Percentiles rank a stretch among this genome's conserved stretches.
phyloP scores from a whole-genome alignment of 2,797 vertebrate genomes.

The Carapus acus region DNA sequence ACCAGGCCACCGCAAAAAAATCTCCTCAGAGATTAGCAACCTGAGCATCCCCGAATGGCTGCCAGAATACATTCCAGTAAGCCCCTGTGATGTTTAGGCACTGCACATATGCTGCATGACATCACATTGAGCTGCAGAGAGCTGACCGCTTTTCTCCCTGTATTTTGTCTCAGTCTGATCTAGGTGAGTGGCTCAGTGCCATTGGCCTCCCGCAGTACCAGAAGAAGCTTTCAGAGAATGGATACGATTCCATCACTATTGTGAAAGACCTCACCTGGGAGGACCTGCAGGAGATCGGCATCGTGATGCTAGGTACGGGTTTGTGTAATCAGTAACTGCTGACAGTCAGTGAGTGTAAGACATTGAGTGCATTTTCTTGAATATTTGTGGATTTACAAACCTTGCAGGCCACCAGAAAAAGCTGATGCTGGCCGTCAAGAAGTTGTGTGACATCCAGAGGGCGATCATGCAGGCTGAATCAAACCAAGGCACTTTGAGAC shows the following conservation, averaged over 20 bases:
- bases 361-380: neutral
- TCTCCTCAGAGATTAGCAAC: conserved; percentile 89
- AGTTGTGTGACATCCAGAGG: conserved; percentile 82
- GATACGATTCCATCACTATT: conserved; percentile 91
- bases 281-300: conserved; percentile 94
- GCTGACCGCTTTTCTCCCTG: neutral
- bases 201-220: conserved; percentile 92
- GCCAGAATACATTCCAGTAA: conserved; percentile 89
- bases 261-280: conserved; percentile 95
- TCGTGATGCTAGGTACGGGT: conserved; percentile 86
- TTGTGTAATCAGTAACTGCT: too few species aligned
- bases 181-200: conserved; percentile 90
- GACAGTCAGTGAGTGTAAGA: neutral
- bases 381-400: neutral
- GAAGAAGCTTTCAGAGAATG: conserved; percentile 85
- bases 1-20: conserved; percentile 95
- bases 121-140: too few species aligned
- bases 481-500: conserved; percentile 57
- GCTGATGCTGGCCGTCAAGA: conserved; percentile 92
- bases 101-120: neutral
- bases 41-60: conserved; percentile 93
- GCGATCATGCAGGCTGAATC: conserved; percentile 60
- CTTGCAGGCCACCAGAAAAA: conserved; percentile 93
- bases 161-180: conserved; percentile 73
- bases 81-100: too few species aligned